phyloP scores from a whole-genome alignment of 2,113 vertebrate species.

The Scophthalmus maximus region DNA sequence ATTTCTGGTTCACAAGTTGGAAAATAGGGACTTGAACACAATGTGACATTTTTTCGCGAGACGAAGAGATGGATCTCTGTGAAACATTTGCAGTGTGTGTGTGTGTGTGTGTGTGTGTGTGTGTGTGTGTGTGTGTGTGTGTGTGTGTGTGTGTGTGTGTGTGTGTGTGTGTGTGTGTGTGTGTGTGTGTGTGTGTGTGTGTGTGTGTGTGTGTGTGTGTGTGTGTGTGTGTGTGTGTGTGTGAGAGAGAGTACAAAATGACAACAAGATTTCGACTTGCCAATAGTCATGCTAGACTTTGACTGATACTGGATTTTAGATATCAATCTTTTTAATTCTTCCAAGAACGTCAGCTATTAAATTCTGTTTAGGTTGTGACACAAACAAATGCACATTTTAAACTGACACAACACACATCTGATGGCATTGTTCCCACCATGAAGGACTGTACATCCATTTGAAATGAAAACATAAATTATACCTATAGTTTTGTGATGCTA shows the following conservation, averaged over 20 bases:
- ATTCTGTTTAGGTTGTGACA: no score
- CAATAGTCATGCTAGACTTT: not conserved
- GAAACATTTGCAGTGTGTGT: no score
- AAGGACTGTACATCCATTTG: not conserved
- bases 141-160: not conserved
- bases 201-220: not conserved
- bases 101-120: not conserved
- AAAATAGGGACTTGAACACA: constrained; percentile 29
- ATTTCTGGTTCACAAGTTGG: constrained; percentile 47
- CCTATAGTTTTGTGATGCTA: no score
- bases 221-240: not conserved
- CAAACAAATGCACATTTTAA: no score
- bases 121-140: not conserved
- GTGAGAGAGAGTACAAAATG: not conserved
- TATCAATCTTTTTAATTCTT: not conserved
- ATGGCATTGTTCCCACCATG: not conserved
- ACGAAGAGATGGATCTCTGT: constrained; percentile 19
- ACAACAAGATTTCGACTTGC: not conserved
- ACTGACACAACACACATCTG: no score
- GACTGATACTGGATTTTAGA: not conserved
- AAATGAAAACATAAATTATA: no score
- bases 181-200: not conserved
- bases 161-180: not conserved
- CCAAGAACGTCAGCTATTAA: no score
- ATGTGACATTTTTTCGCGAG: constrained; percentile 32